Evolutionary conservation across 92 coral and sea anemone genomes (phyloP).

Genomic region (Epizoanthus fatuus): DNA sequence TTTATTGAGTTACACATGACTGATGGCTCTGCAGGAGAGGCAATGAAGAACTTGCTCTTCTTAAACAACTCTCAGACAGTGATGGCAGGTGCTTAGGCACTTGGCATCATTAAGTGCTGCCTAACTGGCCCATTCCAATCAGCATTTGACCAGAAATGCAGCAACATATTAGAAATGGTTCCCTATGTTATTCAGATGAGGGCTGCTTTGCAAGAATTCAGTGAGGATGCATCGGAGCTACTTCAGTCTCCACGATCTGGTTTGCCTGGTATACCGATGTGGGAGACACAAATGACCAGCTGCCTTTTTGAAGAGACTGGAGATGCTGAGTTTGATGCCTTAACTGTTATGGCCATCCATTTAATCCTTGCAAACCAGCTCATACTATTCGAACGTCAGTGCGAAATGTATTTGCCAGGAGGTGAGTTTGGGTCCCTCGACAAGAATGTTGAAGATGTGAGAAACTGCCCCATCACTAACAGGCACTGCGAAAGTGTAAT

Average conservation of each 20-base stretch:
- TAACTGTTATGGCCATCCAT: conserved; percentile 15
- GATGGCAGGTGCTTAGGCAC: neutral
- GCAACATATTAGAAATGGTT: conserved; percentile 19
- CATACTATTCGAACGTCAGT: conserved; percentile 19
- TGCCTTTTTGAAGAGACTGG: conserved; percentile 24
- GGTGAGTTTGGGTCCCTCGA: conserved; percentile 5
- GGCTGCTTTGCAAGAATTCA: conserved; percentile 24
- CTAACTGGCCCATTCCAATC: conserved; percentile 32
- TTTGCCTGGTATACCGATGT: conserved; percentile 21
- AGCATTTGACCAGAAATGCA: conserved; percentile 31
- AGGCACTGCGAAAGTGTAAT: conserved; percentile 20
- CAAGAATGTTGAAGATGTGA: conserved; percentile 2
- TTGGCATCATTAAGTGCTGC: conserved; percentile 15
- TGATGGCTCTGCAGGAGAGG: too few relatives aligned
- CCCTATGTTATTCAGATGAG: conserved; percentile 21
- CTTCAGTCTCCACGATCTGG: conserved; percentile 30
- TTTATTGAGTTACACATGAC: neutral
- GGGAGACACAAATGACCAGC: conserved; percentile 21
- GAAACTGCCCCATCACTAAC: conserved; percentile 20
- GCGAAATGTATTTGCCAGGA: conserved; percentile 17
- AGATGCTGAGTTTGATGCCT: conserved; percentile 8
- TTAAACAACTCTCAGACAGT: too few relatives aligned
- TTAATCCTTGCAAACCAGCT: conserved; percentile 14
- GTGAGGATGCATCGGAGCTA: conserved; percentile 13
- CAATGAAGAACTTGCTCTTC: too few relatives aligned